Evolutionary conservation across 2,888 invertebrate species (phyloP).

Genomic region (Eupithecia subumbrata): DNA sequence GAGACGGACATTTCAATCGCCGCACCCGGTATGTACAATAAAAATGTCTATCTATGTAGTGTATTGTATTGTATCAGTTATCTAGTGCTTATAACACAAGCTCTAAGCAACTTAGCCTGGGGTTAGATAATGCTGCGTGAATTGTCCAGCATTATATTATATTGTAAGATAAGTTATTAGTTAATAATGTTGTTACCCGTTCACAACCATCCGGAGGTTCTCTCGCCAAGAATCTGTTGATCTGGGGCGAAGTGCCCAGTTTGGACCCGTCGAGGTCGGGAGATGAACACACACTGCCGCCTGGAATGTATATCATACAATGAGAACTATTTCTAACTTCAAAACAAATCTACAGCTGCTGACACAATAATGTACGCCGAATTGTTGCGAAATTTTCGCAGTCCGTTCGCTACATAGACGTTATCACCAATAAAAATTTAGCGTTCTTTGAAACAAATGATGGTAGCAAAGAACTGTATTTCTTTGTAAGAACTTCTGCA

Average conservation of each 20-base stretch:
- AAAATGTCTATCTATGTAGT: too few species aligned
- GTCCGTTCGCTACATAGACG: neutral
- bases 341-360: neutral
- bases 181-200: constrained; percentile 76
- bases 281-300: constrained; percentile 90
- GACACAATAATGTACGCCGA: constrained; percentile 13
- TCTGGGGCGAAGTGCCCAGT: constrained; percentile 92
- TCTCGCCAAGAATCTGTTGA: constrained; percentile 92
- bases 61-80: too few species aligned
- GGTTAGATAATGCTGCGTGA: too few species aligned
- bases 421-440: neutral
- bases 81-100: too few species aligned
- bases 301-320: constrained; percentile 66
- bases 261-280: constrained; percentile 89
- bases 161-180: too few species aligned
- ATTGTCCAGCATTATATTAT: too few species aligned
- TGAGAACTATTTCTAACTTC: neutral
- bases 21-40: too few species aligned
- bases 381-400: constrained; percentile 12
- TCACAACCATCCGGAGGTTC: constrained; percentile 96
- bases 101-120: too few species aligned
- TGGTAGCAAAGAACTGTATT: neutral
- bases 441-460: neutral
- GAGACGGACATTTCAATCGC: too few species aligned
- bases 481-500: neutral